A percentile compares a stretch with the other conserved stretches of the same genome.
These are phyloP conservation scores for Gephyroberyx darwinii DNA, from an alignment of 2,797 vertebrate genomes.

Conservation along the genomic window DNA sequence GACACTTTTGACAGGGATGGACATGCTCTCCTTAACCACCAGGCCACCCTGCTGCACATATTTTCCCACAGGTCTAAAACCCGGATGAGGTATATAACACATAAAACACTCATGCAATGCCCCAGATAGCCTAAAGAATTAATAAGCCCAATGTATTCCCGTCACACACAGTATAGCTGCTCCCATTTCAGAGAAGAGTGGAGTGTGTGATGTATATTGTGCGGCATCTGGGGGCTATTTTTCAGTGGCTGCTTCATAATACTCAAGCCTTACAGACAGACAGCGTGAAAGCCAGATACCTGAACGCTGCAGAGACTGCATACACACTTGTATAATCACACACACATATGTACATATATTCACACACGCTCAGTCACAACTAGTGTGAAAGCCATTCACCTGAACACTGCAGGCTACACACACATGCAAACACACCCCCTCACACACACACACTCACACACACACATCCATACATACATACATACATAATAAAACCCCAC, in stretches of 20 bases:
- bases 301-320: conserved; percentile 31
- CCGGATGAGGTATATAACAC: conserved; percentile 20
- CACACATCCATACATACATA: neutral
- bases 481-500: neutral
- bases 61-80: conserved; percentile 3
- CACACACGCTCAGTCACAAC: conserved; percentile 4
- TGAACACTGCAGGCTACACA: neutral
- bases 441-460: neutral
- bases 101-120: conserved; percentile 43
- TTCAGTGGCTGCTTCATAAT: conserved; percentile 43
- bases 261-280: conserved; percentile 37
- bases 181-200: conserved; percentile 56
- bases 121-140: conserved; percentile 45
- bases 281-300: conserved; percentile 29
- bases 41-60: conserved; percentile 31
- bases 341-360: neutral
- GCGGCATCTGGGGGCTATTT: conserved; percentile 46
- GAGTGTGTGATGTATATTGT: conserved; percentile 41
- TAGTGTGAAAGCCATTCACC: neutral
- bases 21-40: conserved; percentile 38
- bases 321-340: conserved; percentile 5
- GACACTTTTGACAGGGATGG: conserved; percentile 21
- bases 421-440: neutral
- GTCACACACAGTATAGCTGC: conserved; percentile 42
- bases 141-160: conserved; percentile 50